Evolutionary conservation across 2,888 invertebrate species (phyloP).

Genomic region (Melanotus villosus): DNA sequence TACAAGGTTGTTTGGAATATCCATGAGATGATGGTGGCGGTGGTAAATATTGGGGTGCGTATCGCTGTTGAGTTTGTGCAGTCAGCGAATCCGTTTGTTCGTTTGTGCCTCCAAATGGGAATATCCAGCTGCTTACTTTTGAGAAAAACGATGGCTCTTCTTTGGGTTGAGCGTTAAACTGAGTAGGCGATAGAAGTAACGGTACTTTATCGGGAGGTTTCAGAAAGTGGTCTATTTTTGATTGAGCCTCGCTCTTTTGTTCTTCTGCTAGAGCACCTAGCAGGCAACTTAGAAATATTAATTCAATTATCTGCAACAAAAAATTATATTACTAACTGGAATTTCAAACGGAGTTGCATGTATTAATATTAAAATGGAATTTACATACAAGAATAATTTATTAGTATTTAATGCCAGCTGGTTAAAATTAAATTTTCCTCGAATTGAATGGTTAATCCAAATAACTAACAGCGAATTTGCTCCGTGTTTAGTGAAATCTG

Average conservation of each 20-base stretch:
- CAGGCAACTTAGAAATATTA: conserved; percentile 2
- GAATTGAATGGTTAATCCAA: too few species aligned
- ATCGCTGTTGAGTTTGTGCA: conserved; percentile 46
- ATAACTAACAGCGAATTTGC: too few species aligned
- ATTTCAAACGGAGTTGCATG: too few species aligned
- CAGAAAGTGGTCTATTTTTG: neutral
- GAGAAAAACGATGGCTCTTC: conserved; percentile 63
- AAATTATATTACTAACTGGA: too few species aligned
- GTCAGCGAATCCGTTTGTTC: conserved; percentile 48
- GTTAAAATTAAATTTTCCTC: too few species aligned
- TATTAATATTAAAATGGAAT: too few species aligned
- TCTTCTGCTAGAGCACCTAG: conserved; percentile 3
- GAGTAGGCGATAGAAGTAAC: neutral
- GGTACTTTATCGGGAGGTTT: neutral
- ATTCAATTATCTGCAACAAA: neutral
- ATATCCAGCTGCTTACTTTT: conserved; percentile 75
- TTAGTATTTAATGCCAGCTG: too few species aligned
- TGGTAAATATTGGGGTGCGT: conserved; percentile 49
- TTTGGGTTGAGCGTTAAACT: conserved; percentile 58
- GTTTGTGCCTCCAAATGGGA: conserved; percentile 67
- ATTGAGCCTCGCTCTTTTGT: neutral
- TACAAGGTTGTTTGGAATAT: conserved; percentile 69
- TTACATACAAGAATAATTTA: too few species aligned
- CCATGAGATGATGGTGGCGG: conserved; percentile 41
- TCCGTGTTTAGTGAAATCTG: too few species aligned